A percentile compares a stretch with the other conserved stretches of the same genome.
Evolutionary conservation across 2,113 vertebrate species (phyloP).

Genomic region (Penelope pileata): DNA sequence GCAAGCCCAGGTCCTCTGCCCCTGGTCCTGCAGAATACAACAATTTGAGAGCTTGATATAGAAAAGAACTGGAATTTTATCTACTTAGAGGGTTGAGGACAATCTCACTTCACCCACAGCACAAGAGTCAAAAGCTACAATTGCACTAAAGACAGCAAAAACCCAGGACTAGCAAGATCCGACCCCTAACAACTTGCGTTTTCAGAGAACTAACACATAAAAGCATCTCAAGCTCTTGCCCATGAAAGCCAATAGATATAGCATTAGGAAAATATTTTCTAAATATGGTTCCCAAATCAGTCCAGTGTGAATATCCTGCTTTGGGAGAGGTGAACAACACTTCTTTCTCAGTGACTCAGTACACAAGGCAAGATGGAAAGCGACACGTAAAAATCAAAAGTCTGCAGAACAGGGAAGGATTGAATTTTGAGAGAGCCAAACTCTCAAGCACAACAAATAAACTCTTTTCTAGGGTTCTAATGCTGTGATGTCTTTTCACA

Average conservation of each 20-base stretch:
- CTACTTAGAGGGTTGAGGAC: not conserved
- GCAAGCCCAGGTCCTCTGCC: not conserved
- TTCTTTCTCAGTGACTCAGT: not conserved
- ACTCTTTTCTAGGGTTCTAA: not conserved
- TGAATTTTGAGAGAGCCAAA: not conserved
- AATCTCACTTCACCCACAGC: not conserved
- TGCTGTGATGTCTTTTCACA: not conserved
- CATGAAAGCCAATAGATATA: not conserved
- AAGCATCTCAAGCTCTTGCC: not conserved
- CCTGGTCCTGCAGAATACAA: not conserved
- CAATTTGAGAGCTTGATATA: not conserved
- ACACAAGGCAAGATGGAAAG: not conserved
- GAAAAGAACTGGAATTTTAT: slow-evolving; percentile 25
- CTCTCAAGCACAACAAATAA: not conserved
- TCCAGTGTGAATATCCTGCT: not conserved
- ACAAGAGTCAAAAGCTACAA: not conserved
- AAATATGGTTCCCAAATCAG: not conserved
- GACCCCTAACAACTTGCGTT: not conserved
- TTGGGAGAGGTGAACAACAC: not conserved
- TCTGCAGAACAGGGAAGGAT: not conserved
- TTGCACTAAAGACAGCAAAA: not conserved
- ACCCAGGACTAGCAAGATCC: not conserved
- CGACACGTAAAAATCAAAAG: not conserved
- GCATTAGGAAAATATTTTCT: not conserved
- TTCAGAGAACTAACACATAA: not conserved